phyloP scores from a whole-genome alignment of 2,797 vertebrate genomes.

The Spinus olivaceus region DNA sequence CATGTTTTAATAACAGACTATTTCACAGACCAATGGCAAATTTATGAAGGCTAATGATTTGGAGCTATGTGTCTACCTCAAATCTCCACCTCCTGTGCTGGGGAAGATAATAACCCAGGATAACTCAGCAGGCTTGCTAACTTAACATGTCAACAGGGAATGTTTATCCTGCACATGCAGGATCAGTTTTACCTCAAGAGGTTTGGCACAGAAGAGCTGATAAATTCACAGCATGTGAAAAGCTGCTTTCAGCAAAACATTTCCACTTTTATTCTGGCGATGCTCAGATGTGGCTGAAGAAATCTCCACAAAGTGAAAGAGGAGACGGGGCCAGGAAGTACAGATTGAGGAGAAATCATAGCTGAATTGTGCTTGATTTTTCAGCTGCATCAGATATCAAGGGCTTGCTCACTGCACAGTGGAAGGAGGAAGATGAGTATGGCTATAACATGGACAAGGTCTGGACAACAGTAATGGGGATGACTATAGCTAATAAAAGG shows the following conservation, averaged over 20 bases:
- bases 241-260: constrained; percentile 3
- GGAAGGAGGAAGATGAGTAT: background rate
- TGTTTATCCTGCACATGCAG: background rate
- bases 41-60: background rate
- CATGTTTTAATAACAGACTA: background rate
- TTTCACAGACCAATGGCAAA: background rate
- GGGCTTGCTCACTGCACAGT: background rate
- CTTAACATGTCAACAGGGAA: background rate
- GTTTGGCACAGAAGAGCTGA: background rate
- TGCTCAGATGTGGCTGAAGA: background rate
- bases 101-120: background rate
- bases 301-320: background rate
- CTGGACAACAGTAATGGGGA: background rate
- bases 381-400: background rate
- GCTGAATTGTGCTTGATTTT: background rate
- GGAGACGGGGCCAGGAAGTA: background rate
- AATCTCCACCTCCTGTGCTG: background rate
- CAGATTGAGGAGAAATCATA: background rate
- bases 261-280: constrained; percentile 10
- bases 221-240: constrained; percentile 26
- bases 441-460: background rate
- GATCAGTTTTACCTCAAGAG: constrained; percentile 8
- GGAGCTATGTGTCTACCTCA: background rate
- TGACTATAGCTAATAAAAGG: background rate
- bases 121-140: background rate